These are phyloP conservation scores for Cataglyphis rosenhaueri DNA, from an alignment of 2,888 invertebrate species.

Conservation along the genomic window DNA sequence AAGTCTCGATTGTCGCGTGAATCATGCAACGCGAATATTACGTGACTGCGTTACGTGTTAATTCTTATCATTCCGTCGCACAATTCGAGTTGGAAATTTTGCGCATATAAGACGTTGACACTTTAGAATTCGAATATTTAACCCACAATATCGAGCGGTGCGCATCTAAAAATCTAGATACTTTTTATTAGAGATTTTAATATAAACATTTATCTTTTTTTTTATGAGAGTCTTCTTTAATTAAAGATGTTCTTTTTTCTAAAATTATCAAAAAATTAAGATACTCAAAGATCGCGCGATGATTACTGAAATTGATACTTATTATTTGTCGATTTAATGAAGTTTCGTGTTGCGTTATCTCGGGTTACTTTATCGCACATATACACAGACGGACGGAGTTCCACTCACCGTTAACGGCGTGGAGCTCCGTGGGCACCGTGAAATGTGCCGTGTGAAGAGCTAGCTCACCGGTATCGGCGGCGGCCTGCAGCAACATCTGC, in stretches of 20 bases:
- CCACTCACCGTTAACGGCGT: slow-evolving; percentile 81
- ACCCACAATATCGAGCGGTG: not conserved
- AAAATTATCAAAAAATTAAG: not conserved
- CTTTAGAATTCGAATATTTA: not conserved
- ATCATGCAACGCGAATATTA: not conserved
- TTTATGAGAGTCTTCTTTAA: not conserved
- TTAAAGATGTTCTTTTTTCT: not conserved
- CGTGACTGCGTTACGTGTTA: not conserved
- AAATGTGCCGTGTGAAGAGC: slow-evolving; percentile 79
- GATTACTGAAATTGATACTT: not conserved
- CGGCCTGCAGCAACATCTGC: slow-evolving; percentile 82
- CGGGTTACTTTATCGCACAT: not conserved
- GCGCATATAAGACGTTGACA: not conserved
- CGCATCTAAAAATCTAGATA: not conserved
- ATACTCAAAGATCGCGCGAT: not conserved
- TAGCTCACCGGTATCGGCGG: slow-evolving; percentile 82
- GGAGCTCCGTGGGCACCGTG: slow-evolving; percentile 80
- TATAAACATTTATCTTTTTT: not conserved
- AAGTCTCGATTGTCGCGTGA: slow-evolving; percentile 5
- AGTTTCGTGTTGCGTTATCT: not conserved
- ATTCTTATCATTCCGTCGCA: slow-evolving; percentile 19
- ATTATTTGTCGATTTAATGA: not conserved
- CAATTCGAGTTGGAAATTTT: not conserved
- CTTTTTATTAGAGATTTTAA: not conserved
- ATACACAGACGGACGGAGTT: slow-evolving; percentile 47